A percentile compares a stretch with the other conserved stretches of the same genome.
These are phyloP conservation scores for Mimumesa dahlbomi DNA, from an alignment of 2,888 invertebrate genomes.

Conservation along the genomic window DNA sequence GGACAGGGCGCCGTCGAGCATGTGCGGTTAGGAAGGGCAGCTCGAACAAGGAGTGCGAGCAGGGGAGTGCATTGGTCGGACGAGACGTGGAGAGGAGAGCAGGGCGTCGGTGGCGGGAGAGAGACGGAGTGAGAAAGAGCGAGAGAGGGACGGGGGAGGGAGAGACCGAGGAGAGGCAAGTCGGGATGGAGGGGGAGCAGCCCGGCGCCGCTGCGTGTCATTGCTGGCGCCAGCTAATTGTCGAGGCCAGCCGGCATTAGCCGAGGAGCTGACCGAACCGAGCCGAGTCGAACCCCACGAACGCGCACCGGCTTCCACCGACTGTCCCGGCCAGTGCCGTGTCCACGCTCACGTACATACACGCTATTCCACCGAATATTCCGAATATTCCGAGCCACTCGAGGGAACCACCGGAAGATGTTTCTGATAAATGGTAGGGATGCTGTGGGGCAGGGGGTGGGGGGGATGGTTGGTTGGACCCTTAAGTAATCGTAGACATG, in stretches of 20 bases:
- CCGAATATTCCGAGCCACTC: too few relatives aligned
- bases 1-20: constrained; percentile 51
- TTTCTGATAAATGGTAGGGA: background rate
- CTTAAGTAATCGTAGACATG: too few relatives aligned
- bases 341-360: constrained; percentile 16
- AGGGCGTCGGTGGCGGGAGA: constrained; percentile 32
- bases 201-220: constrained; percentile 78
- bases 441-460: too few relatives aligned
- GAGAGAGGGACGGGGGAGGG: constrained; percentile 23
- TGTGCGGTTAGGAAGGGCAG: constrained; percentile 50
- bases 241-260: constrained; percentile 77
- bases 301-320: constrained; percentile 30
- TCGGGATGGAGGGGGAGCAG: constrained; percentile 50
- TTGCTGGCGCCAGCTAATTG: constrained; percentile 79
- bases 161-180: constrained; percentile 25
- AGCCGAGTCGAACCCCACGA: constrained; percentile 56
- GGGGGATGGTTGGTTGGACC: too few relatives aligned
- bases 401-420: too few relatives aligned
- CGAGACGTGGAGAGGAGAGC: constrained; percentile 11
- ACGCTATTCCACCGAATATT: too few relatives aligned
- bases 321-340: constrained; percentile 13
- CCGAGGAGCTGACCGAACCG: constrained; percentile 71
- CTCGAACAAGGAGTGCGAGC: constrained; percentile 11
- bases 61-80: constrained; percentile 37
- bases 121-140: constrained; percentile 11